These are phyloP conservation scores for Columba guinea DNA, from an alignment of 2,797 vertebrate genomes.

Conservation along the genomic window DNA sequence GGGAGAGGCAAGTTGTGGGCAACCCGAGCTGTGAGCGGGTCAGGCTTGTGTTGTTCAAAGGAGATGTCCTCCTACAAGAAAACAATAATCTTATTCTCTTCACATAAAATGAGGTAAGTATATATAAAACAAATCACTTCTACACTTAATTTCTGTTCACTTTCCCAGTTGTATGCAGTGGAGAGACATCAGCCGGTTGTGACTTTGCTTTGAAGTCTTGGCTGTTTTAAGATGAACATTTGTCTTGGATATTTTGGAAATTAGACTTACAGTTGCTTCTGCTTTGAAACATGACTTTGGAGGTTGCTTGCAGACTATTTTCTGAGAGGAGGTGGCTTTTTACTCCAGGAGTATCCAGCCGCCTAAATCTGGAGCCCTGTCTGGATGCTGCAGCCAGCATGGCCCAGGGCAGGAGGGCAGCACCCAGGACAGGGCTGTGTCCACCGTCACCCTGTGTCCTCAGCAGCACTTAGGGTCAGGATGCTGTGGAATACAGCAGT, in stretches of 20 bases:
- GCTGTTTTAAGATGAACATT: not conserved
- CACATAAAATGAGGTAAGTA: not conserved
- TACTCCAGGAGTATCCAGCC: not conserved
- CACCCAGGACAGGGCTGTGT: too few relatives aligned
- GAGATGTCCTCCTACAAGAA: not conserved
- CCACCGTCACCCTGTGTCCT: not conserved
- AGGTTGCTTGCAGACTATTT: not conserved
- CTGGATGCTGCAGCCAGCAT: not conserved
- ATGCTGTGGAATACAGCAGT: not conserved
- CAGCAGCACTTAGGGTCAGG: not conserved
- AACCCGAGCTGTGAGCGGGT: rapidly evolving
- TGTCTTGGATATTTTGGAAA: not conserved
- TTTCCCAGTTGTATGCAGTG: not conserved
- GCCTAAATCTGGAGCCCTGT: not conserved
- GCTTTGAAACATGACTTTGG: not conserved
- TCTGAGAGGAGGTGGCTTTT: not conserved
- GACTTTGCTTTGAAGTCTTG: not conserved
- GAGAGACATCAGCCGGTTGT: not conserved
- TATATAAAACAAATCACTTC: not conserved
- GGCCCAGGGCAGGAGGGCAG: not conserved
- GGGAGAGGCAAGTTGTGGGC: rapidly evolving
- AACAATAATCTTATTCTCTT: rapidly evolving
- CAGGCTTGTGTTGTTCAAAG: rapidly evolving
- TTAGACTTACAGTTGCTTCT: not conserved
- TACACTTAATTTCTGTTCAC: not conserved